These are phyloP conservation scores for Neria commutata DNA, from an alignment of 2,888 invertebrate genomes.

Conservation along the genomic window DNA sequence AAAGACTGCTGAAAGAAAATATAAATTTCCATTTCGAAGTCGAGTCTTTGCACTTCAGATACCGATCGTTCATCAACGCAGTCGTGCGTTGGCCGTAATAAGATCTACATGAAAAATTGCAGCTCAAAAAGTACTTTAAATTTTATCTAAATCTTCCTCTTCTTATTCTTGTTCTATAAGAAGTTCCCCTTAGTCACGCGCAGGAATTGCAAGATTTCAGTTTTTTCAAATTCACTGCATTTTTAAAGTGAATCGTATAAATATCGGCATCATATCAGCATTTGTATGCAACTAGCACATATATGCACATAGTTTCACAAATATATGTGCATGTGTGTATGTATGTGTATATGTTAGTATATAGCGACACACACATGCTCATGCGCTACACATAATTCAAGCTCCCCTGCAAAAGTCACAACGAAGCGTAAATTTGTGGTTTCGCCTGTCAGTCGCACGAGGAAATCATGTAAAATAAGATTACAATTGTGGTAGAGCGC, in stretches of 20 bases:
- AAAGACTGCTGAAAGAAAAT: too few relatives aligned
- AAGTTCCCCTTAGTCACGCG: too few relatives aligned
- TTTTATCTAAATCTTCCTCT: too few relatives aligned
- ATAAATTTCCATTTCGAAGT: too few relatives aligned
- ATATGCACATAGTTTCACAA: neutral
- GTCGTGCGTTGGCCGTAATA: too few relatives aligned
- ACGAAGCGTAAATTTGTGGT: conserved; percentile 7
- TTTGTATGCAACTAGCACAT: neutral
- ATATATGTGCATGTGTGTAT: neutral
- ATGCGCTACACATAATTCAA: neutral
- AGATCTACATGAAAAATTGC: too few relatives aligned
- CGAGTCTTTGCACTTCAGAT: too few relatives aligned
- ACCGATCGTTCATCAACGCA: too few relatives aligned
- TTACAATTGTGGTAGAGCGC: neutral
- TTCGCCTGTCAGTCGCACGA: neutral
- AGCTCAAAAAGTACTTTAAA: too few relatives aligned
- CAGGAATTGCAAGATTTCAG: too few relatives aligned
- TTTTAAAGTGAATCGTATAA: neutral
- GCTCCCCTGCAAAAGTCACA: neutral
- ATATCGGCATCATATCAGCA: neutral
- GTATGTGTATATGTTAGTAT: neutral
- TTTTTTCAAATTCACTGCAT: neutral
- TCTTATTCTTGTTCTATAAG: too few relatives aligned
- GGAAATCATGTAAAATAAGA: neutral
- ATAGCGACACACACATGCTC: neutral